phyloP scores from a whole-genome alignment of 2,888 invertebrate genomes.

The Hetaerina titia region DNA sequence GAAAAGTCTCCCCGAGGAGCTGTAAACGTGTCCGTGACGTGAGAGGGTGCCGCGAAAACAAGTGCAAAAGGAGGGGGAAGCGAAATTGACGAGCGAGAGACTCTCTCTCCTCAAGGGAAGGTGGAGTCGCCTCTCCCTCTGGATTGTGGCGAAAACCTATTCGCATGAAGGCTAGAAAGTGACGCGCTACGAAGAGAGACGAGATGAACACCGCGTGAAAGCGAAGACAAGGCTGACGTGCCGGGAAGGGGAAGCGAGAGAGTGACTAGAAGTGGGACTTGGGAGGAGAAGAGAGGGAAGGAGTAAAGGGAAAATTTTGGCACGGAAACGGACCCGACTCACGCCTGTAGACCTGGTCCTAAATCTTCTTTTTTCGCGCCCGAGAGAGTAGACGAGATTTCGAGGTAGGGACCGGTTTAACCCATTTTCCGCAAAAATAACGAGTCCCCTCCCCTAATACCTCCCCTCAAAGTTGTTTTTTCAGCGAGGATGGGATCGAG shows the following conservation, averaged over 20 bases:
- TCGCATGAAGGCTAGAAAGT: conserved; percentile 5
- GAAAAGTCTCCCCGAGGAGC: neutral
- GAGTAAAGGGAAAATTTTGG: neutral
- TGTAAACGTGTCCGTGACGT: neutral
- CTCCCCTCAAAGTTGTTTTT: neutral
- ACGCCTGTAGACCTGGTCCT: neutral
- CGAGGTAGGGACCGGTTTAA: neutral
- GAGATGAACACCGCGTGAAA: neutral
- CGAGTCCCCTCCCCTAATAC: neutral
- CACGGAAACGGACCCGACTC: conserved; percentile 1
- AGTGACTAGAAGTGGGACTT: neutral
- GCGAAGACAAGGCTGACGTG: neutral
- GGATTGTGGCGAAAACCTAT: neutral
- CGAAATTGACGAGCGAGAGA: neutral
- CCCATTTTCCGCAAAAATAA: neutral
- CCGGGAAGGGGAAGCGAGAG: neutral
- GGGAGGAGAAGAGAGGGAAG: neutral
- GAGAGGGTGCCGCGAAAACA: neutral
- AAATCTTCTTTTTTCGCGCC: neutral
- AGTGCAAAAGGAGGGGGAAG: neutral
- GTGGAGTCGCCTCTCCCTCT: neutral
- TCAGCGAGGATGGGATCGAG: neutral
- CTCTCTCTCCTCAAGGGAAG: neutral
- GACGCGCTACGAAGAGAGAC: neutral
- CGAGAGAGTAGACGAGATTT: neutral